Evolutionary conservation across 2,888 invertebrate species (phyloP).

Genomic region (Drosophila falleni): DNA sequence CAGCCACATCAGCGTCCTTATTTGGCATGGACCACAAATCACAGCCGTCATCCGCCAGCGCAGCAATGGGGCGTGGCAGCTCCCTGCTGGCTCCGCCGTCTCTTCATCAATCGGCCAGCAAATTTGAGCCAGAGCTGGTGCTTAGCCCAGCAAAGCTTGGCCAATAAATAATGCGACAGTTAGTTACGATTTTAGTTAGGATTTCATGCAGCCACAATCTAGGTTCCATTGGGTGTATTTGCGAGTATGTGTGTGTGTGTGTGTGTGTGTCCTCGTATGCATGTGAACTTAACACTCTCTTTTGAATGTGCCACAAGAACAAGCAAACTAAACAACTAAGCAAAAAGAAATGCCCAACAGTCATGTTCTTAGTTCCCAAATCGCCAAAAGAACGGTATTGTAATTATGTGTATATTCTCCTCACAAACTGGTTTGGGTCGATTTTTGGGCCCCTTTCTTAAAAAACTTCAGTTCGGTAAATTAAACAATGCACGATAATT

Average conservation of each 20-base stretch:
- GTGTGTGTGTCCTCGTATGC: slow-evolving; percentile 11
- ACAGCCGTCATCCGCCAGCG: slow-evolving; percentile 70
- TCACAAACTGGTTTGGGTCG: background rate
- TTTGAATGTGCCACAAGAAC: slow-evolving; percentile 73
- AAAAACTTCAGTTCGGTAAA: background rate
- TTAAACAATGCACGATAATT: too few relatives aligned
- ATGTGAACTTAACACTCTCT: slow-evolving; percentile 42
- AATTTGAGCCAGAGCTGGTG: slow-evolving; percentile 85
- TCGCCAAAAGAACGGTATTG: background rate
- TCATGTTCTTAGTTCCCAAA: slow-evolving; percentile 43
- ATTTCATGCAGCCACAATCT: slow-evolving; percentile 58
- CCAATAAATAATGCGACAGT: slow-evolving; percentile 70
- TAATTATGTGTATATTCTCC: background rate
- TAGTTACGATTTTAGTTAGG: slow-evolving; percentile 72
- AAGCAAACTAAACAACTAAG: slow-evolving; percentile 36
- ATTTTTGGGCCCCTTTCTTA: too few relatives aligned
- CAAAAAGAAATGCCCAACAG: slow-evolving; percentile 35
- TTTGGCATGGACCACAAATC: slow-evolving; percentile 55
- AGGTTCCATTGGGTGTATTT: slow-evolving; percentile 39
- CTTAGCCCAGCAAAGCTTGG: slow-evolving; percentile 86
- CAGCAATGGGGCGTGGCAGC: slow-evolving; percentile 60
- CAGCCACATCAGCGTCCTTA: slow-evolving; percentile 51
- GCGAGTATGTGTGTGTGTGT: slow-evolving; percentile 12
- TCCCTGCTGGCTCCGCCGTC: slow-evolving; percentile 46
- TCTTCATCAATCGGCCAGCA: slow-evolving; percentile 50